Evolutionary conservation across 2,888 invertebrate species (phyloP).

Genomic region (Chloroclysta siterata): DNA sequence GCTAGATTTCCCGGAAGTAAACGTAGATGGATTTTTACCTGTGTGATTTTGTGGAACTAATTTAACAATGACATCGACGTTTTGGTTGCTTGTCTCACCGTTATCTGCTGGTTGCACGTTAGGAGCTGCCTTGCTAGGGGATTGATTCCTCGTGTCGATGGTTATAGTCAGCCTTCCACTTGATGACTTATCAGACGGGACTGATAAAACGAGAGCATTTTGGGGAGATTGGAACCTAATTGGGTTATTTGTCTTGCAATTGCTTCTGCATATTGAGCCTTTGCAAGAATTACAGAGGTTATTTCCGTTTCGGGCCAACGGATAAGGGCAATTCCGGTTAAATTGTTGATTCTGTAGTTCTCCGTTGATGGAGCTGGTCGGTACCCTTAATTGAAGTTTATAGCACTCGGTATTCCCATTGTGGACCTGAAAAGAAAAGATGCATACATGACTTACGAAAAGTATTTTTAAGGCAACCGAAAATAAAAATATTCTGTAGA

Average conservation of each 20-base stretch:
- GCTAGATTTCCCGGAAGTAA: constrained; percentile 21
- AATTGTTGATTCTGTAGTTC: constrained; percentile 1
- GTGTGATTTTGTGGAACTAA: constrained; percentile 12
- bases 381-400: constrained; percentile 26
- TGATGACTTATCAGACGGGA: constrained; percentile 34
- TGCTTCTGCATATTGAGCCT: constrained; percentile 17
- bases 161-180: constrained; percentile 47
- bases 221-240: constrained; percentile 21
- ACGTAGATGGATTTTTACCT: neutral
- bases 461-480: too few species aligned
- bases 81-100: constrained; percentile 19
- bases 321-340: constrained; percentile 16
- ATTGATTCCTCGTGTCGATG: constrained; percentile 44
- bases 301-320: constrained; percentile 18
- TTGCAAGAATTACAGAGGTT: constrained; percentile 31
- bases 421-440: constrained; percentile 31
- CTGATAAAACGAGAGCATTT: constrained; percentile 36
- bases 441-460: neutral
- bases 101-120: constrained; percentile 12
- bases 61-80: constrained; percentile 26
- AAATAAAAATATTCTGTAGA: too few species aligned
- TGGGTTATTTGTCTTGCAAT: constrained; percentile 21
- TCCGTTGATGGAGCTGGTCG: constrained; percentile 16
- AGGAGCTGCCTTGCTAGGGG: constrained; percentile 4
- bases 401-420: constrained; percentile 12